Conservation (phyloP, 2,797 vertebrate species). For the Micromesistius poutassou region DNA sequence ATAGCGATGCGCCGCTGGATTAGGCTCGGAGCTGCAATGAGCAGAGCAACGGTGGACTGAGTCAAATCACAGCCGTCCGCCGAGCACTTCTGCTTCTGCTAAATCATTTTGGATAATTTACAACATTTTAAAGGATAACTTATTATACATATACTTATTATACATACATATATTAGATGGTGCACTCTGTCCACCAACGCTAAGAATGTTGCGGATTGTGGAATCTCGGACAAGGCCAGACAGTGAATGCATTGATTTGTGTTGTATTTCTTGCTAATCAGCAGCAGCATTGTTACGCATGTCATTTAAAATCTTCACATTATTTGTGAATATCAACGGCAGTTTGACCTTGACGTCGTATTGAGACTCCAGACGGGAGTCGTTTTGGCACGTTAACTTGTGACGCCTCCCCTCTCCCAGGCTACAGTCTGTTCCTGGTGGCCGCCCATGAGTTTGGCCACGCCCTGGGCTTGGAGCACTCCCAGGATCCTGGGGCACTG, state of each 20-base stretch:
- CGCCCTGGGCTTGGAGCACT: slow-evolving; percentile 95
- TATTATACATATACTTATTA: neutral
- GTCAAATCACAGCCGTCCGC: neutral
- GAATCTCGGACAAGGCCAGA: neutral
- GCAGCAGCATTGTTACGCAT: neutral
- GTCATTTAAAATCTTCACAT: neutral
- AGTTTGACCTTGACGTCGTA: neutral
- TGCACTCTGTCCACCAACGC: neutral
- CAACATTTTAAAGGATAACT: neutral
- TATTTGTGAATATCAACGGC: neutral
- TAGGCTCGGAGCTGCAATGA: no score
- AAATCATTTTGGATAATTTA: no score
- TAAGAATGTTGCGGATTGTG: neutral
- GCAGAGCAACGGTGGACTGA: neutral
- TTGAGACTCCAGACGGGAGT: neutral
- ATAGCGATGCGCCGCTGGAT: neutral
- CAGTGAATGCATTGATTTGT: neutral
- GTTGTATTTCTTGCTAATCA: neutral
- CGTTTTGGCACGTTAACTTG: neutral
- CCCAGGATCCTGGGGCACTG: slow-evolving; percentile 89
- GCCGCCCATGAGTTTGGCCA: slow-evolving; percentile 99
- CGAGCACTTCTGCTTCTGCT: no score
- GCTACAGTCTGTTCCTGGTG: slow-evolving; percentile 96
- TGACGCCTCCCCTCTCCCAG: slow-evolving; percentile 57
- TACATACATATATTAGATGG: neutral